Percentiles rank a stretch among this genome's conserved stretches.
Conservation (phyloP, 2,888 invertebrate genomes). For the Hofmannophila pseudospretella region DNA sequence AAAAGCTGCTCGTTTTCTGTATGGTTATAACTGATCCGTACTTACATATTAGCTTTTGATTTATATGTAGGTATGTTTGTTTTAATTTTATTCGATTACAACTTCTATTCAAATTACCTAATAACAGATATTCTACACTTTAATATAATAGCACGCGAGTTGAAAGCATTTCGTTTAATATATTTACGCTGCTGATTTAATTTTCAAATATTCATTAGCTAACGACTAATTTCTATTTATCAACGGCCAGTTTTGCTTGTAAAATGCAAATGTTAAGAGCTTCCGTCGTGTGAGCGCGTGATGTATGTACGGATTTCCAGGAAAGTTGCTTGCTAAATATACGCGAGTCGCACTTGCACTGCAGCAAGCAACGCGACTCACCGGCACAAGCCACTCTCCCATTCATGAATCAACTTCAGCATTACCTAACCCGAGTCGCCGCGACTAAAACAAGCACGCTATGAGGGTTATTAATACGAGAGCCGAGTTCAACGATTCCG, state of each 20-base stretch:
- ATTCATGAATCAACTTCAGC: slow-evolving; percentile 77
- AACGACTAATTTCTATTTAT: slow-evolving; percentile 8
- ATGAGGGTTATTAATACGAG: slow-evolving; percentile 73
- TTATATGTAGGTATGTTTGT: no score
- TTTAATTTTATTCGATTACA: no score
- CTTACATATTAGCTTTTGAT: no score
- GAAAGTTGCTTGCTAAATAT: slow-evolving; percentile 71
- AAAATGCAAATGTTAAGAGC: slow-evolving; percentile 47
- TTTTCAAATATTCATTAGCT: not conserved
- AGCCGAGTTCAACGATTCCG: slow-evolving; percentile 71
- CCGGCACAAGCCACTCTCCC: slow-evolving; percentile 39
- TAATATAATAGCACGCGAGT: no score
- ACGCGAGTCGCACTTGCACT: slow-evolving; percentile 46
- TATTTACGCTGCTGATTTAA: not conserved
- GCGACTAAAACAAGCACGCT: slow-evolving; percentile 67
- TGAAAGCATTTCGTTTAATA: no score
- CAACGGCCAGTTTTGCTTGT: slow-evolving; percentile 29
- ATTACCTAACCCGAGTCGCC: slow-evolving; percentile 64
- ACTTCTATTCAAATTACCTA: no score
- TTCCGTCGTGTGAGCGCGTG: slow-evolving; percentile 69
- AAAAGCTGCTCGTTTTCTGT: no score
- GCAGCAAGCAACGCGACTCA: slow-evolving; percentile 19
- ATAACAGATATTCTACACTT: no score
- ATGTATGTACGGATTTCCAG: slow-evolving; percentile 62
- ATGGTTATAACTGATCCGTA: no score